phyloP scores from a whole-genome alignment of 2,888 invertebrate species.

The Anoncus sp. region DNA sequence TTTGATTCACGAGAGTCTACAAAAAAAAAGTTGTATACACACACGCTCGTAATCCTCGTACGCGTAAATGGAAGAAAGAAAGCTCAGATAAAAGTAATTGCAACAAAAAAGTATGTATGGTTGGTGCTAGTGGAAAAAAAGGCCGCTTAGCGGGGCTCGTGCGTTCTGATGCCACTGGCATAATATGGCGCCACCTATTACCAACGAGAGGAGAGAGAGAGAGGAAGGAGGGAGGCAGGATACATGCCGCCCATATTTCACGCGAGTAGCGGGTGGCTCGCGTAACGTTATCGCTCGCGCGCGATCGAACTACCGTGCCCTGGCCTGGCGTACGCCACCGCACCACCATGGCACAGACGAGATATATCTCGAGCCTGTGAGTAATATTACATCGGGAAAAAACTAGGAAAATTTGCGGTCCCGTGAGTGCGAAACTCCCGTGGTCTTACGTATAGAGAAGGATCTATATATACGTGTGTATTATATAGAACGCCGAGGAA shows the following conservation, averaged over 20 bases:
- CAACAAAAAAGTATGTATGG: slow-evolving; percentile 19
- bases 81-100: slow-evolving; percentile 18
- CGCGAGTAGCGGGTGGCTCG: slow-evolving; percentile 40
- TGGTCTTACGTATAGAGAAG: slow-evolving; percentile 18
- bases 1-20: slow-evolving; percentile 5
- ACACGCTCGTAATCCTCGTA: not conserved
- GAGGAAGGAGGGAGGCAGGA: slow-evolving; percentile 4
- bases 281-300: slow-evolving; percentile 47
- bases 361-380: slow-evolving; percentile 24
- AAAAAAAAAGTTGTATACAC: slow-evolving; percentile 25
- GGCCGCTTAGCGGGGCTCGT: slow-evolving; percentile 10
- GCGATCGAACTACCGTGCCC: slow-evolving; percentile 48
- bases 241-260: slow-evolving; percentile 56
- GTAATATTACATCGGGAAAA: slow-evolving; percentile 30
- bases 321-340: slow-evolving; percentile 30
- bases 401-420: slow-evolving; percentile 49
- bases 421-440: slow-evolving; percentile 44
- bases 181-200: slow-evolving; percentile 55
- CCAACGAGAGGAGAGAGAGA: slow-evolving; percentile 6
- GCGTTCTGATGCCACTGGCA: slow-evolving; percentile 24
- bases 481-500: slow-evolving; percentile 36
- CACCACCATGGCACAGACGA: not conserved
- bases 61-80: not conserved
- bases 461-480: too few species aligned
- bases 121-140: slow-evolving; percentile 24